phyloP scores from a whole-genome alignment of 2,888 invertebrate genomes.

The Cheiracanthium punctorium region DNA sequence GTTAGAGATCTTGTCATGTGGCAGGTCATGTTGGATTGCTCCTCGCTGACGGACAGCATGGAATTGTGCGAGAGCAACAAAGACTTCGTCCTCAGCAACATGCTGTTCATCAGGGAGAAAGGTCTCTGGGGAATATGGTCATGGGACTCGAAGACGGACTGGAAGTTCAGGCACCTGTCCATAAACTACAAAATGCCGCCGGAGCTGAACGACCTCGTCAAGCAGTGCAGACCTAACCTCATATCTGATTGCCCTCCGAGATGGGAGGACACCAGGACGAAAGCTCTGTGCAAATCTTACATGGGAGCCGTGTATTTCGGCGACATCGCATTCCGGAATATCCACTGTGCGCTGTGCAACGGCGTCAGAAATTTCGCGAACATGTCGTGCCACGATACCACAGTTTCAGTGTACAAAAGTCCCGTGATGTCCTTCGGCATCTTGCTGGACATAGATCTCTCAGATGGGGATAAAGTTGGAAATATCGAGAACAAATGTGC shows the following conservation, averaged over 20 bases:
- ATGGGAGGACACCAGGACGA: constrained; percentile 76
- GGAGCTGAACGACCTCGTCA: constrained; percentile 6
- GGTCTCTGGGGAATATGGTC: constrained; percentile 59
- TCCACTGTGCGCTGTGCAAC: constrained; percentile 78
- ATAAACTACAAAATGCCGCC: constrained; percentile 33
- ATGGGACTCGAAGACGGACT: constrained; percentile 33
- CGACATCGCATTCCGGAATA: constrained; percentile 76
- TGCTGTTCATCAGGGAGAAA: constrained; percentile 60
- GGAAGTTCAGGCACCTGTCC: constrained; percentile 46
- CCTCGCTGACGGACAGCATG: constrained; percentile 19
- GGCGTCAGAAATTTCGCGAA: constrained; percentile 72
- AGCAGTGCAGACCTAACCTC: constrained; percentile 36
- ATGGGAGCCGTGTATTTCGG: constrained; percentile 76
- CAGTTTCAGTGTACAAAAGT: constrained; percentile 19
- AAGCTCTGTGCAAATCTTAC: constrained; percentile 76
- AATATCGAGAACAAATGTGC: constrained; percentile 21
- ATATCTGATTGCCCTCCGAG: constrained; percentile 76
- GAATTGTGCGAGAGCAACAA: constrained; percentile 39
- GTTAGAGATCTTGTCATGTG: constrained; percentile 36
- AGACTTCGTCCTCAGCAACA: constrained; percentile 56
- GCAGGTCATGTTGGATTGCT: constrained; percentile 58
- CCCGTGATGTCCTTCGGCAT: constrained; percentile 49
- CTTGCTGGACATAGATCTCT: constrained; percentile 40
- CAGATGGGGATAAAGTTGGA: constrained; percentile 45
- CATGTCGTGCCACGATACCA: constrained; percentile 46